Percentiles rank a stretch among this genome's conserved stretches.
phyloP scores from a whole-genome alignment of 1,140 invertebrate species.

The Linepithema humile region DNA sequence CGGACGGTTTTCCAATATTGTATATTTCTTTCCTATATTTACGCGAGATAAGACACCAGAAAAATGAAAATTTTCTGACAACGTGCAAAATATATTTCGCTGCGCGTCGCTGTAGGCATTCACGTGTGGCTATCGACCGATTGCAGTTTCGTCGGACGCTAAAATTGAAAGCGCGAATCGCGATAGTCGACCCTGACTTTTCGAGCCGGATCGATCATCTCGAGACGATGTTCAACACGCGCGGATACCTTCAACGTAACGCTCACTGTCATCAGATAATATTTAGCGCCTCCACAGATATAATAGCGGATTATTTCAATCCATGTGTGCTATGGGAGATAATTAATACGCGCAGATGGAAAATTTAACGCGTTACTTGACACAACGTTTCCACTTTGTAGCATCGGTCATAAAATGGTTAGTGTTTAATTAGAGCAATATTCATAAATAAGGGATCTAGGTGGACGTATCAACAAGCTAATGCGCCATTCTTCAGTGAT shows the following conservation, averaged over 20 bases:
- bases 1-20: not conserved
- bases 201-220: constrained; percentile 33
- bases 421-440: not conserved
- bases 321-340: not conserved
- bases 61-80: no score
- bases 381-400: not conserved
- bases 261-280: not conserved
- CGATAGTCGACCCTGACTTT: constrained; percentile 37
- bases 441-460: not conserved
- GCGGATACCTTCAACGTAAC: not conserved
- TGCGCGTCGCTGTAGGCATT: not conserved
- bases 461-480: not conserved
- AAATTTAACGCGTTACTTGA: not conserved
- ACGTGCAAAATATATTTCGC: not conserved
- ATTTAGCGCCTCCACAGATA: not conserved
- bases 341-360: not conserved
- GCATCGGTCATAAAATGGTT: not conserved
- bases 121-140: constrained; percentile 12
- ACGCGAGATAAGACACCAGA: not conserved
- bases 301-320: not conserved
- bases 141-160: not conserved
- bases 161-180: constrained; percentile 4
- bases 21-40: no score
- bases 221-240: constrained; percentile 8
- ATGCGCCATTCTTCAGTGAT: not conserved